A percentile compares a stretch with the other conserved stretches of the same genome.
These are phyloP conservation scores for Leptopilina myrica DNA, from an alignment of 2,888 invertebrate species.

Conservation along the genomic window DNA sequence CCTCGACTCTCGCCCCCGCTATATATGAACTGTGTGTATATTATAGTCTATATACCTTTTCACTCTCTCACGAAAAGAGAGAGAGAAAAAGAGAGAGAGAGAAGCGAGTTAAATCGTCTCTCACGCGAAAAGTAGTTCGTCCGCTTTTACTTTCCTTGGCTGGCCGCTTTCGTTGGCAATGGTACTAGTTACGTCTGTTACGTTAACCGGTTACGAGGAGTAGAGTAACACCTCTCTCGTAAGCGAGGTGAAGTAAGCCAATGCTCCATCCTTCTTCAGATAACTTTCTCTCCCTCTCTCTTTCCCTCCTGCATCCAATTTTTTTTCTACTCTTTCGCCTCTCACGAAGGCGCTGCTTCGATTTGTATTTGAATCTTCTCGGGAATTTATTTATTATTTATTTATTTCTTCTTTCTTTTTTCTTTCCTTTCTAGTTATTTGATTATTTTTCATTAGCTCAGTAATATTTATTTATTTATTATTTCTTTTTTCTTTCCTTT, in stretches of 20 bases:
- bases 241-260: constrained; percentile 30
- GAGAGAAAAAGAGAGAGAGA: not conserved
- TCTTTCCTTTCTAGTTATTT: no score
- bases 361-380: no score
- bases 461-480: no score
- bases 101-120: constrained; percentile 30
- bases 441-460: no score
- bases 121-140: constrained; percentile 69
- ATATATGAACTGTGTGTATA: not conserved
- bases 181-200: constrained; percentile 75
- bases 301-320: constrained; percentile 33
- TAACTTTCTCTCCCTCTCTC: constrained; percentile 22
- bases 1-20: constrained; percentile 10
- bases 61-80: not conserved
- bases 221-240: constrained; percentile 31
- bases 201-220: constrained; percentile 67
- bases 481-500: no score
- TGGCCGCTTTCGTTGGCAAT: constrained; percentile 74
- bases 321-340: no score
- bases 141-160: constrained; percentile 72
- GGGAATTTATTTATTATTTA: no score
- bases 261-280: constrained; percentile 24
- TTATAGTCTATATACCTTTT: not conserved
- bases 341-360: not conserved
- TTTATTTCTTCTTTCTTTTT: no score